phyloP scores from a whole-genome alignment of 1,140 invertebrate genomes.

The Notospermus geniculatus region DNA sequence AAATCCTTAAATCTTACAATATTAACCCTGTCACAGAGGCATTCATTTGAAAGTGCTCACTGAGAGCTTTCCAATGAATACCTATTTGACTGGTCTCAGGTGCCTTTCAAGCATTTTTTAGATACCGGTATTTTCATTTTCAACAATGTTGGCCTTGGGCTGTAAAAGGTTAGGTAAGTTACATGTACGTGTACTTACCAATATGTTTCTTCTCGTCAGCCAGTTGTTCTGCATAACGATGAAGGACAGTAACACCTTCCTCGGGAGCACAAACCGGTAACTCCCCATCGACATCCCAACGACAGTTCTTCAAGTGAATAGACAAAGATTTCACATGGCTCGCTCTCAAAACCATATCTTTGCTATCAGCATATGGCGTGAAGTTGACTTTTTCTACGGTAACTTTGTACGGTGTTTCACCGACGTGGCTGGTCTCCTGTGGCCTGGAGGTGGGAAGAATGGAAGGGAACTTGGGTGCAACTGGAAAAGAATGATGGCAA shows the following conservation, averaged over 20 bases:
- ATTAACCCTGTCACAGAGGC: too few species aligned
- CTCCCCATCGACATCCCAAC: constrained; percentile 27
- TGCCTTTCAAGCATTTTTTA: too few species aligned
- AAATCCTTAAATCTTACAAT: too few species aligned
- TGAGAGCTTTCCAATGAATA: too few species aligned
- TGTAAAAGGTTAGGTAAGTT: too few species aligned
- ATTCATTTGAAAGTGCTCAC: too few species aligned
- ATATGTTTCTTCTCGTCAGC: constrained; percentile 31
- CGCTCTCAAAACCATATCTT: constrained; percentile 23
- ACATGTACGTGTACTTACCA: constrained; percentile 25
- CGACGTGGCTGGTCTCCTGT: background rate
- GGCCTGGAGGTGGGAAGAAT: background rate
- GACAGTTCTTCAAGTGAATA: constrained; percentile 47
- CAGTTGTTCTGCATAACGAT: constrained; percentile 42
- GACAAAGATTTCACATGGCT: constrained; percentile 40
- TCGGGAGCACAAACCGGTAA: constrained; percentile 48
- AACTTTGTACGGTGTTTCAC: background rate
- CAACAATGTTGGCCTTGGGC: too few species aligned
- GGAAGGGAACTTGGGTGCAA: background rate
- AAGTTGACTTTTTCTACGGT: constrained; percentile 1
- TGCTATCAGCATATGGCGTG: too few species aligned
- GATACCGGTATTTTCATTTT: too few species aligned
- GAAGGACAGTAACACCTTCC: constrained; percentile 45
- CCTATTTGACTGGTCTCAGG: too few species aligned
- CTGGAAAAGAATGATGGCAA: too few species aligned